These are phyloP conservation scores for Catharus minimus DNA, from an alignment of 2,113 vertebrate species.

Conservation along the genomic window DNA sequence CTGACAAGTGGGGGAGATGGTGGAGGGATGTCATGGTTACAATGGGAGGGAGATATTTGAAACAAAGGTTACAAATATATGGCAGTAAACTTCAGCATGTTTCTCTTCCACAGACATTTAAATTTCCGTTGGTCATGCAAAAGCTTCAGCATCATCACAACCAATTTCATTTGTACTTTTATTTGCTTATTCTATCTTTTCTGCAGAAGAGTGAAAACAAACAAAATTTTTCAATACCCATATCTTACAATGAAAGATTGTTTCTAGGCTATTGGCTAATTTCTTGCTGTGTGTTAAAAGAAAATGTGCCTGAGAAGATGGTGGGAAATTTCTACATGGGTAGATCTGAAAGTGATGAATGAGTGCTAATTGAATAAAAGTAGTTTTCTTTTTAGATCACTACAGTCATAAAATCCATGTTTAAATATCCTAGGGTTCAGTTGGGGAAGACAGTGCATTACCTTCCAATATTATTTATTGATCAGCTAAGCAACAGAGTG, in stretches of 20 bases:
- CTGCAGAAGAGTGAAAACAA: neutral
- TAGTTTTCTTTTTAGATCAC: constrained; percentile 38
- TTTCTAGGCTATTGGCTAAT: neutral
- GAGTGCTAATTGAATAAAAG: constrained; percentile 41
- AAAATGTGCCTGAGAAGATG: neutral
- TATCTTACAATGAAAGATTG: neutral
- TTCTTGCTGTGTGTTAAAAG: neutral
- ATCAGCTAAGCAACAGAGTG: constrained; percentile 96
- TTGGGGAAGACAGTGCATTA: constrained; percentile 92
- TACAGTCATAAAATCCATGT: constrained; percentile 27
- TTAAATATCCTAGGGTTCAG: constrained; percentile 81
- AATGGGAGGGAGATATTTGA: neutral
- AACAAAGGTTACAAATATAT: neutral
- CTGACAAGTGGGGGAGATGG: neutral
- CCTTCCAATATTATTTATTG: constrained; percentile 97
- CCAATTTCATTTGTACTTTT: neutral
- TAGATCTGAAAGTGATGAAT: constrained; percentile 21
- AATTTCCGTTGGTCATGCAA: neutral
- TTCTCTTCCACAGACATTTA: neutral
- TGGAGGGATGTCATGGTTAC: neutral
- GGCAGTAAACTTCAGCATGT: neutral
- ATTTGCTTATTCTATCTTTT: neutral
- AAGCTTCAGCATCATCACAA: neutral
- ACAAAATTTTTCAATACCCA: neutral
- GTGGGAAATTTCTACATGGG: neutral